A percentile compares a stretch with the other conserved stretches of the same genome.
Conservation (phyloP, 2,113 vertebrate genomes). For the Siniperca chuatsi region DNA sequence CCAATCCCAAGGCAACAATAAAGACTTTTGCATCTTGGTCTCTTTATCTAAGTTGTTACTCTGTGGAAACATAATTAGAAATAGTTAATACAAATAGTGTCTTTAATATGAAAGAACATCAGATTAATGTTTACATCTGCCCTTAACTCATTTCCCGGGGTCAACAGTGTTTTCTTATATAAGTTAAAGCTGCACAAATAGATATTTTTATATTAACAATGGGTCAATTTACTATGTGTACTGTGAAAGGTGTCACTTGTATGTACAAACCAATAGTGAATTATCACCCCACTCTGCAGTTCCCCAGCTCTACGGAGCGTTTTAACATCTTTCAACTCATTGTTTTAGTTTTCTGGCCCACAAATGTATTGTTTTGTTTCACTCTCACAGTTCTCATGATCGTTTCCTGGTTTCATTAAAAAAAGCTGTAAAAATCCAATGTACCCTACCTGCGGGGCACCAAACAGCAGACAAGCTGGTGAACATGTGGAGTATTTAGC, state of each 20-base stretch:
- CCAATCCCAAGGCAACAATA: background rate
- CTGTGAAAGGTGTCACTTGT: background rate
- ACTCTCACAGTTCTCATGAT: background rate
- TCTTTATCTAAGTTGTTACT: background rate
- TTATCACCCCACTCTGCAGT: background rate
- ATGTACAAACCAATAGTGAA: slow-evolving; percentile 9
- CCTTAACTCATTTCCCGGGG: no score
- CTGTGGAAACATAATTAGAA: background rate
- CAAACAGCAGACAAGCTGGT: background rate
- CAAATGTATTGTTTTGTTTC: background rate
- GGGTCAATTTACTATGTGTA: background rate
- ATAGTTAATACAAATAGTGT: background rate
- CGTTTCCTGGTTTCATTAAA: background rate
- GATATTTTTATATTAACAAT: background rate
- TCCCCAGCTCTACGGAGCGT: background rate
- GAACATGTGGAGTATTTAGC: background rate
- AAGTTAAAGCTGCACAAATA: background rate
- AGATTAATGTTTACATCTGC: background rate
- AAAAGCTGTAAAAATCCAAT: background rate
- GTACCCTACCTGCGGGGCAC: background rate
- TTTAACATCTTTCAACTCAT: background rate
- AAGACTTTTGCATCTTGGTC: background rate
- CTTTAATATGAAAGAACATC: background rate
- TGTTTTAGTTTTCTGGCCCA: background rate
- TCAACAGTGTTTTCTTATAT: background rate